These are phyloP conservation scores for Euglossa dilemma DNA, from an alignment of 1,140 invertebrate species.

Conservation along the genomic window DNA sequence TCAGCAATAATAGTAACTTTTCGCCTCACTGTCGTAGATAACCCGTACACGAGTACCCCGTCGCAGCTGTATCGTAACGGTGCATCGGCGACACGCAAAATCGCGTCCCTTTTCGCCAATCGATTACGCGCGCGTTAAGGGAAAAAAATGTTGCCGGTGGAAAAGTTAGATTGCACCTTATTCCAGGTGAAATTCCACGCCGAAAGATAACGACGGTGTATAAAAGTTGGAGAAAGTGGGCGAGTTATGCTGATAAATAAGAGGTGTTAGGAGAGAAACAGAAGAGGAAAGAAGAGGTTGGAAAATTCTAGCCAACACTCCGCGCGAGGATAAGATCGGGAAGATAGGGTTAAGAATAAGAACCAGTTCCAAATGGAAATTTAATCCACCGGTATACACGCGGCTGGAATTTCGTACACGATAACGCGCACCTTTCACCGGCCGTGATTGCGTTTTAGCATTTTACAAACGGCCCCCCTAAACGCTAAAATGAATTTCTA, in stretches of 20 bases:
- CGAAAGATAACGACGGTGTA: not conserved
- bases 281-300: not conserved
- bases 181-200: not conserved
- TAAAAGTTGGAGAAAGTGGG: too few relatives aligned
- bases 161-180: too few relatives aligned
- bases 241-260: not conserved
- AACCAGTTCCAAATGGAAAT: constrained; percentile 3
- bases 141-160: too few relatives aligned
- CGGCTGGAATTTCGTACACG: not conserved
- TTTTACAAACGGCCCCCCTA: not conserved
- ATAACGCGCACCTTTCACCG: not conserved
- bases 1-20: too few relatives aligned
- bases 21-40: too few relatives aligned
- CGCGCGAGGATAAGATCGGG: not conserved
- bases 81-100: too few relatives aligned
- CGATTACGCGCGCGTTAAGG: too few relatives aligned
- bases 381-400: constrained; percentile 9
- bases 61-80: too few relatives aligned
- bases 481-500: not conserved
- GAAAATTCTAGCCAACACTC: not conserved
- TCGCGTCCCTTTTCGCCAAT: too few relatives aligned
- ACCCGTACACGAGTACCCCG: too few relatives aligned
- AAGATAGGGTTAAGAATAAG: not conserved
- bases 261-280: not conserved
- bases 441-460: too few relatives aligned